Percentiles rank a stretch among this genome's conserved stretches.
These are phyloP conservation scores for Spatula clypeata DNA, from an alignment of 2,797 vertebrate genomes.

Conservation along the genomic window DNA sequence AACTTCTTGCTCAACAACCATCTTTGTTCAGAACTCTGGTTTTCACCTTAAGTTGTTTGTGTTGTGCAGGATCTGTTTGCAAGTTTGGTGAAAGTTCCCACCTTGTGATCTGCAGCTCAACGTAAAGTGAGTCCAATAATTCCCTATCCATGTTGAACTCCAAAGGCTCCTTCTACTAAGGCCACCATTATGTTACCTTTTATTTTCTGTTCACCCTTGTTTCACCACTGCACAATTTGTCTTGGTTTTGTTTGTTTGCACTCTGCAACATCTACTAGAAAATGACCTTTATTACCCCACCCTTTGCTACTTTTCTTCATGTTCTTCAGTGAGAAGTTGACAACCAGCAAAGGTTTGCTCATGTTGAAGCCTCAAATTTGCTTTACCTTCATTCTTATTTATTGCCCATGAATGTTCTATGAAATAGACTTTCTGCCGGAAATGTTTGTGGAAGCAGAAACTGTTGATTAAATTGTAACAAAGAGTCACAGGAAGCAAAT, in stretches of 20 bases:
- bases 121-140: background rate
- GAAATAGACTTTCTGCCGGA: slow-evolving; percentile 5
- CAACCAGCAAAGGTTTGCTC: background rate
- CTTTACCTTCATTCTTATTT: background rate
- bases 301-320: background rate
- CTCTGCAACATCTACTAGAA: background rate
- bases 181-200: accelerated
- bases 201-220: background rate
- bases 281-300: background rate
- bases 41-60: slow-evolving; percentile 68
- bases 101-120: background rate
- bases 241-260: background rate
- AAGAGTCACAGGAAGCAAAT: slow-evolving; percentile 70
- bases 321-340: background rate
- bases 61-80: background rate
- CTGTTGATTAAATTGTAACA: slow-evolving; percentile 54
- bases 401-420: background rate
- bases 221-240: background rate
- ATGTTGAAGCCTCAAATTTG: background rate
- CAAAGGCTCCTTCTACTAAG: background rate
- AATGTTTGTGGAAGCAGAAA: slow-evolving; percentile 54
- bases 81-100: background rate
- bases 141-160: background rate
- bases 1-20: slow-evolving; percentile 64
- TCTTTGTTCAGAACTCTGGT: slow-evolving; percentile 60